Evolutionary conservation across 2,113 vertebrate genomes (phyloP).

Genomic region (Propithecus coquereli): DNA sequence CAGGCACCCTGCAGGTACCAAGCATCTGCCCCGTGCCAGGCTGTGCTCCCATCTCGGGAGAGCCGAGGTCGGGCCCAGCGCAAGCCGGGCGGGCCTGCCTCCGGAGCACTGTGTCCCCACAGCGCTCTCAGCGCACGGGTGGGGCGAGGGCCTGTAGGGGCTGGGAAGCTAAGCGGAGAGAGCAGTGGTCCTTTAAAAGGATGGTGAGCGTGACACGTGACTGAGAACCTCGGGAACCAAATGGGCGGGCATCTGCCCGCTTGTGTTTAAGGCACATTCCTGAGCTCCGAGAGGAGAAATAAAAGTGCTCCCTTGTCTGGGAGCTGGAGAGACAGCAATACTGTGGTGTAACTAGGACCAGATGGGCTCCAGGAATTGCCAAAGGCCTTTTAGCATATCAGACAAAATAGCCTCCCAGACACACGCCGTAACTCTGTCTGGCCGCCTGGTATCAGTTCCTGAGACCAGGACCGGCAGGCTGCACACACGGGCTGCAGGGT

Average conservation of each 20-base stretch:
- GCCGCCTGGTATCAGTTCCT: slow-evolving; percentile 58
- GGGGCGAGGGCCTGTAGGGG: neutral
- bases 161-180: no score
- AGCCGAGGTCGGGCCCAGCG: accelerated
- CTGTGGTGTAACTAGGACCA: slow-evolving; percentile 77
- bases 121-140: neutral
- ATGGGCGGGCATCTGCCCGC: neutral
- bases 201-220: neutral
- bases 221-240: neutral
- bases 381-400: slow-evolving; percentile 32
- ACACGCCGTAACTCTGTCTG: neutral
- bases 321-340: slow-evolving; percentile 65
- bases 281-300: slow-evolving; percentile 69
- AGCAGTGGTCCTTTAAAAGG: neutral
- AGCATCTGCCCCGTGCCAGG: neutral
- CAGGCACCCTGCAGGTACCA: neutral
- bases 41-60: neutral
- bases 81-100: neutral
- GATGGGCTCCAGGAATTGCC: slow-evolving; percentile 77
- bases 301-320: slow-evolving; percentile 69
- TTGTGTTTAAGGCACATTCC: slow-evolving; percentile 56
- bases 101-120: neutral
- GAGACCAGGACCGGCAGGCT: neutral
- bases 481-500: neutral
- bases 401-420: slow-evolving; percentile 63